These are phyloP conservation scores for Allygus modestus DNA, from an alignment of 2,888 invertebrate genomes.

Conservation along the genomic window DNA sequence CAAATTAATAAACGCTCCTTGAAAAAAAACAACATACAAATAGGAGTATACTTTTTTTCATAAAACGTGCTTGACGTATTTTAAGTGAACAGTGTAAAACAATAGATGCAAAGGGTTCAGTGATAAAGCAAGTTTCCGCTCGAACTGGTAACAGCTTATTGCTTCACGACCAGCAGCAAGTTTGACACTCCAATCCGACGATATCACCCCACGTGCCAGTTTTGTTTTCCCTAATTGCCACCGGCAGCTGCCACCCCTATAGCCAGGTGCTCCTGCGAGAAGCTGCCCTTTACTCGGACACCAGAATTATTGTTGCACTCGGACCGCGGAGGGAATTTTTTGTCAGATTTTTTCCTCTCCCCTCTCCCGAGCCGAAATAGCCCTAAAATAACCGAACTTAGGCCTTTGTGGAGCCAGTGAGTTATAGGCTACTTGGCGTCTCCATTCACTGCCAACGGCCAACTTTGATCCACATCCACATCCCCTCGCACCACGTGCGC, in stretches of 20 bases:
- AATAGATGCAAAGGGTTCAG: too few species aligned
- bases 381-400: conserved; percentile 64
- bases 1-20: too few species aligned
- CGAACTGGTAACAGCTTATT: too few species aligned
- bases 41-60: too few species aligned
- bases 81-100: too few species aligned
- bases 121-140: too few species aligned
- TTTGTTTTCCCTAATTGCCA: conserved; percentile 55
- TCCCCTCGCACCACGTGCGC: conserved; percentile 12
- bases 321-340: conserved; percentile 55
- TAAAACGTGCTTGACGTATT: too few species aligned
- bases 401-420: conserved; percentile 55
- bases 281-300: conserved; percentile 53
- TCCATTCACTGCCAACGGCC: conserved; percentile 57
- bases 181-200: background rate
- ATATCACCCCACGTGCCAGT: background rate
- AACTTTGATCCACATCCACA: conserved; percentile 4
- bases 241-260: background rate
- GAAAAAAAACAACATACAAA: too few species aligned
- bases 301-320: conserved; percentile 60
- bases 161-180: too few species aligned
- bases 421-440: conserved; percentile 62
- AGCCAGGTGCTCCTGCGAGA: background rate
- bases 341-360: conserved; percentile 50
- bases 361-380: conserved; percentile 57